Evolutionary conservation across 2,797 vertebrate genomes (phyloP).

Genomic region (Oophaga sylvatica): DNA sequence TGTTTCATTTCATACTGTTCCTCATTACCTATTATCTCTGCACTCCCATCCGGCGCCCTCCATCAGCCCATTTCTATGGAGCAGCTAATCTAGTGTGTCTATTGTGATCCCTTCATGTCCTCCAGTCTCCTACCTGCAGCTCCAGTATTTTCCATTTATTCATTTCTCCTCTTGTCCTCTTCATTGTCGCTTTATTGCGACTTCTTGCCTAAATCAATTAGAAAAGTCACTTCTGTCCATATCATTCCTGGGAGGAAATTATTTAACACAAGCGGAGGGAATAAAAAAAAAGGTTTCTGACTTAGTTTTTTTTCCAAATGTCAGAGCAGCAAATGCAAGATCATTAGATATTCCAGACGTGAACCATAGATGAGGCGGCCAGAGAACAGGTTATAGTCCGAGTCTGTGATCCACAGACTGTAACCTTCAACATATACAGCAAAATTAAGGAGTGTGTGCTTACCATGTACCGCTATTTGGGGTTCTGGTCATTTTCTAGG

Average conservation of each 20-base stretch:
- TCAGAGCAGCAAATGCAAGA: neutral
- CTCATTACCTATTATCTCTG: slow-evolving; percentile 23
- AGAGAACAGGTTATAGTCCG: neutral
- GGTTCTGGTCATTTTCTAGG: too few species aligned
- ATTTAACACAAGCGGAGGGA: slow-evolving; percentile 18
- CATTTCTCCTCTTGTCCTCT: neutral
- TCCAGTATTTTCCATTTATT: slow-evolving; percentile 13
- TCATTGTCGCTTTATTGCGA: slow-evolving; percentile 25
- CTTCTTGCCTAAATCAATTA: slow-evolving; percentile 28
- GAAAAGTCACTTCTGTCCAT: slow-evolving; percentile 38
- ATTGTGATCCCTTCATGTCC: slow-evolving; percentile 29
- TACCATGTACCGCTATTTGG: neutral
- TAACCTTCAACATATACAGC: neutral
- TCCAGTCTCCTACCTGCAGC: slow-evolving; percentile 20
- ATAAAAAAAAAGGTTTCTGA: neutral
- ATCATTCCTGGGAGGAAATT: slow-evolving; percentile 28
- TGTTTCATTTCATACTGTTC: slow-evolving; percentile 18
- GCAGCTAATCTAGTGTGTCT: slow-evolving; percentile 13
- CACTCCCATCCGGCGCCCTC: slow-evolving; percentile 17
- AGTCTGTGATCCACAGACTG: neutral
- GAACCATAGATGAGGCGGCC: neutral
- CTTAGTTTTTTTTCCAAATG: slow-evolving; percentile 28
- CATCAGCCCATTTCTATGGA: slow-evolving; percentile 11
- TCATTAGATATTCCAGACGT: slow-evolving; percentile 2
- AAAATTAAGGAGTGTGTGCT: neutral